Conservation (phyloP, 2,888 invertebrate genomes). For the Ptychoptera contaminata region DNA sequence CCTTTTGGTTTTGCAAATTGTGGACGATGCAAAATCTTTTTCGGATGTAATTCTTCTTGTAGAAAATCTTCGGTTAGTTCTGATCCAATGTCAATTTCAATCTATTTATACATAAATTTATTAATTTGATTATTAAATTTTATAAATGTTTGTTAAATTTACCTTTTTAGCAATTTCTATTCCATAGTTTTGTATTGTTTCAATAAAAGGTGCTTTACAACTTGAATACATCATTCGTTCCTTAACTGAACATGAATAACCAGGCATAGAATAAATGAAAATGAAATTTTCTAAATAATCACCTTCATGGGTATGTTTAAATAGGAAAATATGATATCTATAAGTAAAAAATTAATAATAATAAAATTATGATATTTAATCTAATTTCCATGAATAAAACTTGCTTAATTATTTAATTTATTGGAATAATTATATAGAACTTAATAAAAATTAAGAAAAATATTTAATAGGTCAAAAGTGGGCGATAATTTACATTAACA, state of each 20-base stretch:
- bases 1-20: slow-evolving; percentile 96
- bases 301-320: slow-evolving; percentile 86
- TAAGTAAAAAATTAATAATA: neutral
- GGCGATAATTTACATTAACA: neutral
- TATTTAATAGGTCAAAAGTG: neutral
- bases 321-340: slow-evolving; percentile 82
- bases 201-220: slow-evolving; percentile 83
- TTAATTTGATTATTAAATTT: slow-evolving; percentile 3
- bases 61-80: slow-evolving; percentile 83
- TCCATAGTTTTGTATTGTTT: slow-evolving; percentile 62
- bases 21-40: slow-evolving; percentile 69
- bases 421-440: too few species aligned
- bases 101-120: slow-evolving; percentile 35
- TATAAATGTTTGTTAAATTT: slow-evolving; percentile 8
- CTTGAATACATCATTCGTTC: slow-evolving; percentile 98
- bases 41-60: slow-evolving; percentile 88
- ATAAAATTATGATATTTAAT: too few species aligned
- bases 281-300: slow-evolving; percentile 76
- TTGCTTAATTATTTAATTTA: too few species aligned
- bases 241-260: slow-evolving; percentile 87
- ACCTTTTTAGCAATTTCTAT: slow-evolving; percentile 79
- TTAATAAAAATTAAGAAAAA: neutral
- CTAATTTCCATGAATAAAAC: too few species aligned
- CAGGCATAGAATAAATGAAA: slow-evolving; percentile 98
- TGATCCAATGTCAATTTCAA: slow-evolving; percentile 80